Evolutionary conservation across 2,888 invertebrate genomes (phyloP), one percentile per base, ranked within the genome.

Genomic region (Leptopilina myrica): DNA sequence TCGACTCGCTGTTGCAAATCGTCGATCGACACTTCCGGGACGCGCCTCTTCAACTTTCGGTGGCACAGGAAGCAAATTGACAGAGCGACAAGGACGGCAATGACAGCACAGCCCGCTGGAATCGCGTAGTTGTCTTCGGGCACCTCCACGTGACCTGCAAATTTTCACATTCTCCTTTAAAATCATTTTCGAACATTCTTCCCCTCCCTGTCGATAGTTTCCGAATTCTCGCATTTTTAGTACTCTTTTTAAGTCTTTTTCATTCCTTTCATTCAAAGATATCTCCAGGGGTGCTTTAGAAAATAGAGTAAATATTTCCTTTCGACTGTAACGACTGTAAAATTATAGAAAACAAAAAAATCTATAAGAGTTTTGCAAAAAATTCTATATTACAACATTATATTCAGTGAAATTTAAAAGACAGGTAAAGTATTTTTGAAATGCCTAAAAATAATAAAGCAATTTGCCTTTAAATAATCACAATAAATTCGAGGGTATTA

Each of bases 121-220:
- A 93, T 88, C 92, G 92, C 93, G 93, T 93, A 93, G 93, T 93
- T 93, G 92, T 94, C 94, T 91, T 94, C 92, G 89, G 93, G 93
- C 87, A 93, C 92, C 79, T 89, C 91, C 80, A 92, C 91, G 75
- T 91, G 87, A 91, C 93, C 93, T 93, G 91, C 64, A 89, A 89
- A 86, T 73, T 59, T 76, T 40, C 6, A 15, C 14, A 33, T 56
- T 40, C 0, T 2, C 14, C 33, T 14, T 64, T 14, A 2, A 4
- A 0, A 26, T 11, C 14, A 12, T 12, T 64, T 12, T 62, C 15
- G 2, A 64, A 40, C 33, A 33, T 0, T 8, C 8, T 15, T 59
- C 7, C 9, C 20, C 15, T 15, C 20, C 15, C 62, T 62, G 20
- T 62, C 62, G 20, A 62, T 20, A 62, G 62, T 62, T 62, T 62